These are phyloP conservation scores for Philaethria dido DNA, from an alignment of 2,888 invertebrate species.

Conservation along the genomic window DNA sequence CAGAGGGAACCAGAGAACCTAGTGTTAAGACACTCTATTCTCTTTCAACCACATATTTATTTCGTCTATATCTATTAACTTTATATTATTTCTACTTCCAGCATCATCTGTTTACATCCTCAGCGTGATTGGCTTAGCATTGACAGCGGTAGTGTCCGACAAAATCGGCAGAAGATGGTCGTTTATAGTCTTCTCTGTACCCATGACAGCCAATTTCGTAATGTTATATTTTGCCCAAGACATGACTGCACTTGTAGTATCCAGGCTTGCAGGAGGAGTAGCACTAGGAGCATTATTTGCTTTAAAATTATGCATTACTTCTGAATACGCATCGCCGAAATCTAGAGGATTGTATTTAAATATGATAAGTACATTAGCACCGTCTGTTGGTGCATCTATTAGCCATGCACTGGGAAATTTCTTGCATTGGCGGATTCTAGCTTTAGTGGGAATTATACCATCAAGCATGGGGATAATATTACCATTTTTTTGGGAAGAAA, in stretches of 20 bases:
- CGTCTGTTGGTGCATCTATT: neutral
- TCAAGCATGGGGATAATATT: neutral
- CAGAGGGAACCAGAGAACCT: too few species aligned
- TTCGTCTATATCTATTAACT: too few species aligned
- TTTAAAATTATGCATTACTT: slow-evolving; percentile 5
- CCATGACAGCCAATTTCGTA: slow-evolving; percentile 11
- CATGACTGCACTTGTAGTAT: slow-evolving; percentile 5
- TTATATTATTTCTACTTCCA: slow-evolving; percentile 5
- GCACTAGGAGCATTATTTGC: slow-evolving; percentile 6
- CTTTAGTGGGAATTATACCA: slow-evolving; percentile 23
- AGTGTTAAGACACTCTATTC: too few species aligned
- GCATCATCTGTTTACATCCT: neutral
- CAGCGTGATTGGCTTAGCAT: slow-evolving; percentile 1
- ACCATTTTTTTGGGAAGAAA: slow-evolving; percentile 46
- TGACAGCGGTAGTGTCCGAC: neutral
- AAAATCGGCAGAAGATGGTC: slow-evolving; percentile 24
- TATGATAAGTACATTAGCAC: neutral
- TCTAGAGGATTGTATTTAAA: slow-evolving; percentile 14
- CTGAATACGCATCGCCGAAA: slow-evolving; percentile 25
- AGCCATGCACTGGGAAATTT: slow-evolving; percentile 21
- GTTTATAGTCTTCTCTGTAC: slow-evolving; percentile 10
- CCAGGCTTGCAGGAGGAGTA: slow-evolving; percentile 12
- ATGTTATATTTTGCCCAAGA: slow-evolving; percentile 19
- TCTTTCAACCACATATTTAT: too few species aligned
- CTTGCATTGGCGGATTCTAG: slow-evolving; percentile 23